Base-by-base conservation (phyloP, 2,113 vertebrate genomes). In the Actinemys pallida region DNA sequence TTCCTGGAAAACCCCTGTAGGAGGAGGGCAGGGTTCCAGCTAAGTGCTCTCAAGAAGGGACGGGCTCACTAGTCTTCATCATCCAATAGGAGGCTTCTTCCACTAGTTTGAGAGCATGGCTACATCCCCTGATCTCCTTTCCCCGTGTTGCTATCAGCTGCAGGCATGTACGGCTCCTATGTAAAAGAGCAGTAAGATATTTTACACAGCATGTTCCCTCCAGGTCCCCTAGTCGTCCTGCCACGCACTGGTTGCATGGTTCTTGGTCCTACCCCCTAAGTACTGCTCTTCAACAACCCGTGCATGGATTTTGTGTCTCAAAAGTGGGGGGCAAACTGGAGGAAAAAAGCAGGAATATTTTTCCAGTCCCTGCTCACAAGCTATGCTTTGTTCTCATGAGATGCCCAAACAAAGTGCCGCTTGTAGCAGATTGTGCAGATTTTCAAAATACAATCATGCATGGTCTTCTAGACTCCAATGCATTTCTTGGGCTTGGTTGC, bases 61-160 rank as follows among this genome's bases (percentile, higher is more conserved):
- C 1, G 5, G 10, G 22, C n/a, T 42, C 22, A 45, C 39, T 47
- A 27, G 42, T 59, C 72, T 83, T 90, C 9, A 54, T 25, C 88
- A 83, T 11, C 5, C 39, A 53, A 42, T 92, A 83, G 42, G 90
- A 88, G 16, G 84, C 78, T 90, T 89, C 72, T 93, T 88, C 35
- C 49, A 65, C 47, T 86, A 75, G 50, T 79, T 80, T 54, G 49
- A 52, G 57, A 87, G 24, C 39, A 47, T 25, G 75, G 25, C 11
- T 79, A 35, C 47, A 8, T 76, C 25, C 9, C 59, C 79, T 16
- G 62, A 16, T 56, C 35, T 90, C 35, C 62, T 82, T 89, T 80
- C 22, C 75, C 89, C 39, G 50, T 89, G 80, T 72, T 80, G 39
- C 69, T 27, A 78, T 45, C 75, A 78, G 24, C 75, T 78, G 42